phyloP scores from a whole-genome alignment of 2,888 invertebrate genomes.

The Carabus problematicus region DNA sequence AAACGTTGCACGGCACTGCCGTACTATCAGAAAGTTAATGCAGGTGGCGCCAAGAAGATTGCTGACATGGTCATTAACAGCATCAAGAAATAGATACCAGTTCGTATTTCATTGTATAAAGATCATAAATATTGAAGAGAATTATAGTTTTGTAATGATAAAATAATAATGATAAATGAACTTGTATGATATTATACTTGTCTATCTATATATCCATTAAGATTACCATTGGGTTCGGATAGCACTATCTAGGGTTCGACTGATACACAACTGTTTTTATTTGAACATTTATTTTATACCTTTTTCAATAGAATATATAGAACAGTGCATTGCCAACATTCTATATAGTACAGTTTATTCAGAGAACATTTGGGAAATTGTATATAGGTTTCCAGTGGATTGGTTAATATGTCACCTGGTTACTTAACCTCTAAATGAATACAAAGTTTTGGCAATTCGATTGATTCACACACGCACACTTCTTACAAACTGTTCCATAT shows the following conservation, averaged over 20 bases:
- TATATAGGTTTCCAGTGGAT: constrained; percentile 6
- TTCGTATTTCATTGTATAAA: too few relatives aligned
- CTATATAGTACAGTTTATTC: constrained; percentile 26
- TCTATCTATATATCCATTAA: too few relatives aligned
- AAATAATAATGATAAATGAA: not conserved
- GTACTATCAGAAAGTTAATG: too few relatives aligned
- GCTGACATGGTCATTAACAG: too few relatives aligned
- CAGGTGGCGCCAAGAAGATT: too few relatives aligned
- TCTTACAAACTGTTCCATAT: constrained; percentile 27
- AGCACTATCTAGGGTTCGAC: too few relatives aligned
- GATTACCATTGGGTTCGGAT: too few relatives aligned
- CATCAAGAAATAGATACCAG: too few relatives aligned
- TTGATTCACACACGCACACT: constrained; percentile 31
- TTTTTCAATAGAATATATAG: constrained; percentile 38
- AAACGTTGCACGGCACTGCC: too few relatives aligned
- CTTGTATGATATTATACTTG: too few relatives aligned
- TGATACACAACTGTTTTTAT: constrained; percentile 8
- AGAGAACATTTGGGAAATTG: constrained; percentile 27
- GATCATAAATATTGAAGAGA: too few relatives aligned
- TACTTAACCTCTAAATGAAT: constrained; percentile 22
- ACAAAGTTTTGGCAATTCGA: constrained; percentile 37
- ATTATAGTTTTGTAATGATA: too few relatives aligned
- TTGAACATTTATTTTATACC: constrained; percentile 41
- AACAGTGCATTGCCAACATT: constrained; percentile 40
- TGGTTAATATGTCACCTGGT: not conserved